Percentiles rank a stretch among this genome's conserved stretches.
phyloP scores from a whole-genome alignment of 2,113 vertebrate species.

The Myotis yumanensis region DNA sequence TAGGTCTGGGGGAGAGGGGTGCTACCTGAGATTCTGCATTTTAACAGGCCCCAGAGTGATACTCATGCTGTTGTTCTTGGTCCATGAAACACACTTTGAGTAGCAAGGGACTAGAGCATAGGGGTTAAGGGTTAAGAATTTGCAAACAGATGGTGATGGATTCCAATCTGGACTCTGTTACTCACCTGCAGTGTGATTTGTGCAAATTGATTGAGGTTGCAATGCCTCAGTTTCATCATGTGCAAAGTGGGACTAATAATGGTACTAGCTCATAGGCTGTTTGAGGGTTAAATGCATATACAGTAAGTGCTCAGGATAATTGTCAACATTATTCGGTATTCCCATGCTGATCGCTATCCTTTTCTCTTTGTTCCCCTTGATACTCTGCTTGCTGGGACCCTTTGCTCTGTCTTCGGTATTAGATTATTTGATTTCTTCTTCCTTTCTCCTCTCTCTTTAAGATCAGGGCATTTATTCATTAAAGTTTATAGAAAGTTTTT shows the following conservation, averaged over 20 bases:
- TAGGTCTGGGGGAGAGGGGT: not conserved
- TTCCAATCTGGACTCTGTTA: not conserved
- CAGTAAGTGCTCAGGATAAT: not conserved
- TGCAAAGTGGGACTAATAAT: not conserved
- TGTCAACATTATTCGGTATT: not conserved
- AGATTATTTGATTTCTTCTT: slow-evolving; percentile 16
- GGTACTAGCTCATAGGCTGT: not conserved
- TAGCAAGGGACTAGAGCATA: not conserved
- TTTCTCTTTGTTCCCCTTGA: not conserved
- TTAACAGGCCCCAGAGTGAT: not conserved
- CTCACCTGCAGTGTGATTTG: not conserved
- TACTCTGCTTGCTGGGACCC: not conserved
- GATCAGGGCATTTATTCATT: not conserved
- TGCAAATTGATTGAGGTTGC: not conserved
- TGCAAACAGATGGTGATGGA: not conserved
- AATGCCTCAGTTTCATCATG: not conserved
- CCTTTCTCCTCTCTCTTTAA: not conserved
- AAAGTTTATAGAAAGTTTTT: slow-evolving; percentile 28
- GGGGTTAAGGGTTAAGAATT: not conserved
- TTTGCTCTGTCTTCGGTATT: not conserved
- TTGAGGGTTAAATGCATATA: not conserved
- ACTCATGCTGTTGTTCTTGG: not conserved
- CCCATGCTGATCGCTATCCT: not conserved
- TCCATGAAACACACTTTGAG: not conserved
- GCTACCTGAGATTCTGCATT: not conserved